Conservation (phyloP, 2,888 invertebrate genomes). For the Homarus gammarus region DNA sequence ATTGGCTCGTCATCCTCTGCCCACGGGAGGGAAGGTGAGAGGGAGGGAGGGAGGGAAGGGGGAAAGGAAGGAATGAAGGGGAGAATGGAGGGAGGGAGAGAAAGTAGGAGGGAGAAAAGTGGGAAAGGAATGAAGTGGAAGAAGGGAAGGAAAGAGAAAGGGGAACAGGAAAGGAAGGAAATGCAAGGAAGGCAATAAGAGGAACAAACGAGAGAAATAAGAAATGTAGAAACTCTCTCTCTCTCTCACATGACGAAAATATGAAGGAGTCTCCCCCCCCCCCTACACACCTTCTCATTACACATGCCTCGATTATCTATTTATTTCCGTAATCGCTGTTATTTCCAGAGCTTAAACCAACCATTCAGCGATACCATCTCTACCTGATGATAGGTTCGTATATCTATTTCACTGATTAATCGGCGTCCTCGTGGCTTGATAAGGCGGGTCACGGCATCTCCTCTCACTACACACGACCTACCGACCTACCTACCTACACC, state of each 20-base stretch:
- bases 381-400: conserved; percentile 7
- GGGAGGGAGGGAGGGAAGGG: not conserved
- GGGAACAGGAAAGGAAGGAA: no score
- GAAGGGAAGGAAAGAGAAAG: no score
- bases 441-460: not conserved
- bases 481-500: no score
- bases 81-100: conserved; percentile 9
- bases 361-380: conserved; percentile 23
- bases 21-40: not conserved
- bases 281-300: not conserved
- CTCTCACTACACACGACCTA: no score
- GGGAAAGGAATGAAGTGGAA: not conserved
- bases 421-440: not conserved
- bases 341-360: not conserved
- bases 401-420: not conserved
- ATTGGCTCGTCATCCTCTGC: conserved; percentile 53
- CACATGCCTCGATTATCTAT: conserved; percentile 18
- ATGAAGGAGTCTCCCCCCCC: not conserved
- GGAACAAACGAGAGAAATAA: no score
- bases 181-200: no score
- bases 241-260: not conserved
- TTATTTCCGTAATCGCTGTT: conserved; percentile 6
- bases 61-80: not conserved
- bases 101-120: not conserved
- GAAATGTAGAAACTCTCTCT: no score